Base-by-base conservation (phyloP, 2,888 invertebrate genomes). In the Drosophila anomelani region DNA sequence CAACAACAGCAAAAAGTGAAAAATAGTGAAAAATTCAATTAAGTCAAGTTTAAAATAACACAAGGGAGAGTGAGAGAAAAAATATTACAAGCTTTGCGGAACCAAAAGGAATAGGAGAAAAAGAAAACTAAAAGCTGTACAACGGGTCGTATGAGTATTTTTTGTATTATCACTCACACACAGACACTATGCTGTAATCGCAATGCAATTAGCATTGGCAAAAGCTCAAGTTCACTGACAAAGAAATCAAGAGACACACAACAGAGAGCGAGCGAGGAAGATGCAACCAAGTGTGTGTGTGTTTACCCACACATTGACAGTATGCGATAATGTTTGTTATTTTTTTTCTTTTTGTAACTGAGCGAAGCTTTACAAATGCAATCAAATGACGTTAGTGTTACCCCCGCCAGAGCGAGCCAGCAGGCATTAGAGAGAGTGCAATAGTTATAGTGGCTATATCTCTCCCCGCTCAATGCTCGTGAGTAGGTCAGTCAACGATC, bases 201-300 rank as follows among this genome's bases (percentile, higher is more conserved):
- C 88, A 88, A 84, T 87, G 85, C 89, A 85, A 85, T 89, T 85
- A 85, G 88, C 85, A 76, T 56, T 77, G 75, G 77, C 67, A 82
- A 85, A 87, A 89, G 89, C 89, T 87, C 83, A 88, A 89, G 88
- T 87, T 89, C 86, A 89, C 81, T 88, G 81, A 85, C 88, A 86
- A 87, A 89, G 89, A 87, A 85, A 84, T 84, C 84, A 83, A 73
- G 54, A 62, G 74, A 13, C 23, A 36, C 53, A 43, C 29, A 39
- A 4, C 13, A 17, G 51, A 46, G 20, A 36, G 29, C 29, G 15
- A 0, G 20, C 57, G 46, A 53, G 32, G 41, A 26, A 36, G 39
- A 51, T 6, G 46, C 17, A 56, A 15, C 39, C 29, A 23, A 23
- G 39, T 43, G 41, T 47, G 63, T 47, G 60, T 29, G 63, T 44